Percentiles rank a stretch among this genome's conserved stretches.
phyloP scores from a whole-genome alignment of 1,140 invertebrate species.

The Drosophila bifasciata region DNA sequence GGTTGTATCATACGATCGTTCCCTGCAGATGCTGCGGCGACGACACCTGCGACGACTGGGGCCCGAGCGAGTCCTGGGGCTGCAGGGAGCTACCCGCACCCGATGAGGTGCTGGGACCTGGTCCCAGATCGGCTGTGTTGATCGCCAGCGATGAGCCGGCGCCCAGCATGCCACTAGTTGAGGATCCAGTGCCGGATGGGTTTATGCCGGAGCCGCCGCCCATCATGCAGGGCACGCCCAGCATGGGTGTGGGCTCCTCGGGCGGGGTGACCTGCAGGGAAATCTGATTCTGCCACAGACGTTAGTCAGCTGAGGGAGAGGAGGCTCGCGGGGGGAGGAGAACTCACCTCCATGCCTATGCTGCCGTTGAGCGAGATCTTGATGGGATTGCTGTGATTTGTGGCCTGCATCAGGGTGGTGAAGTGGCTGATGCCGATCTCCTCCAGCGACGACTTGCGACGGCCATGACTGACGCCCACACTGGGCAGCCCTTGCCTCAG shows the following conservation, averaged over 20 bases:
- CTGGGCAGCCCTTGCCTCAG: slow-evolving; percentile 89
- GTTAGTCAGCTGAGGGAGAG: neutral
- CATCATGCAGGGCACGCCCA: slow-evolving; percentile 85
- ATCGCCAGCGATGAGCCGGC: slow-evolving; percentile 73
- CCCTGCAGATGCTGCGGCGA: slow-evolving; percentile 92
- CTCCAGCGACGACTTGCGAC: slow-evolving; percentile 92
- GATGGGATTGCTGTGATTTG: slow-evolving; percentile 88
- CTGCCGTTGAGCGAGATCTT: slow-evolving; percentile 94
- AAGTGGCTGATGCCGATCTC: slow-evolving; percentile 93
- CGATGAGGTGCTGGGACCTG: slow-evolving; percentile 62
- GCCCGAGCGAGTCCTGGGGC: slow-evolving; percentile 68
- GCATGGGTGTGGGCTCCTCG: slow-evolving; percentile 87
- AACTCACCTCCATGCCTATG: slow-evolving; percentile 92
- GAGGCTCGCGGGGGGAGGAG: neutral
- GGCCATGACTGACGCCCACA: slow-evolving; percentile 85
- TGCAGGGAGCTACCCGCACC: slow-evolving; percentile 60
- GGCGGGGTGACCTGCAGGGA: slow-evolving; percentile 86
- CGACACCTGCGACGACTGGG: slow-evolving; percentile 83
- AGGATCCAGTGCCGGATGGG: slow-evolving; percentile 77
- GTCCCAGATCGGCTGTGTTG: slow-evolving; percentile 71
- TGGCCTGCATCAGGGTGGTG: slow-evolving; percentile 86
- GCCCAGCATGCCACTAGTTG: slow-evolving; percentile 50
- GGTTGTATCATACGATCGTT: slow-evolving; percentile 96
- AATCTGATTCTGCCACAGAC: slow-evolving; percentile 60
- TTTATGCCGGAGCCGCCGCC: slow-evolving; percentile 83